Evolutionary conservation across 2,113 vertebrate genomes (phyloP).

Genomic region (Hemibagrus wyckioides): DNA sequence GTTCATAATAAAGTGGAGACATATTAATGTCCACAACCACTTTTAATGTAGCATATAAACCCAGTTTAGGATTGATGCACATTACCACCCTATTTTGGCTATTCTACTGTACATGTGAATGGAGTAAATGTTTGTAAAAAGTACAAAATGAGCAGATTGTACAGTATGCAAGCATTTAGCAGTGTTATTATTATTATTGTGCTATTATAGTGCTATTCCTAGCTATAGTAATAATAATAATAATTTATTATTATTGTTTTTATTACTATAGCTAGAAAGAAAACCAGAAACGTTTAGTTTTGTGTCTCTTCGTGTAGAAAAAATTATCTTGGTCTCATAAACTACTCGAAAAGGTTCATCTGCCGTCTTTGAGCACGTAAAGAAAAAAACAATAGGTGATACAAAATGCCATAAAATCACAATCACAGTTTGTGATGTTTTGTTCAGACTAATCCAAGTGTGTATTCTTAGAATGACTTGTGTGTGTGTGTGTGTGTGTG

Average conservation of each 20-base stretch:
- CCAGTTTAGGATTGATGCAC: no score
- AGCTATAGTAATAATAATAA: no score
- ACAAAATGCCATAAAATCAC: not conserved
- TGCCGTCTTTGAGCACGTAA: not conserved
- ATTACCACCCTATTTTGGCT: no score
- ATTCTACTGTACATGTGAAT: no score
- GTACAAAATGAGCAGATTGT: not conserved
- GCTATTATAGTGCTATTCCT: no score
- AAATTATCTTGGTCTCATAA: not conserved
- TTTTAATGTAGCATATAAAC: no score
- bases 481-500: constrained; percentile 23
- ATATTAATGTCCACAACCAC: no score
- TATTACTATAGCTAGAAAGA: not conserved
- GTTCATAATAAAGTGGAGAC: no score
- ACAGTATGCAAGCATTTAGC: not conserved
- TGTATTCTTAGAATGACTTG: constrained; percentile 15
- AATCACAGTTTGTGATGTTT: not conserved
- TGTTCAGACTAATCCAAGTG: not conserved
- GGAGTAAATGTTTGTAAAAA: no score
- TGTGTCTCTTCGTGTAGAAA: not conserved
- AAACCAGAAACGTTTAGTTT: not conserved
- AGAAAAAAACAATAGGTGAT: not conserved
- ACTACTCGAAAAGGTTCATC: not conserved
- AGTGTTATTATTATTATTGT: not conserved
- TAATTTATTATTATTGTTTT: no score